Percentiles rank a stretch among this genome's conserved stretches.
These are phyloP conservation scores for Sphecodes monilicornis DNA, from an alignment of 2,888 invertebrate genomes.

Conservation along the genomic window DNA sequence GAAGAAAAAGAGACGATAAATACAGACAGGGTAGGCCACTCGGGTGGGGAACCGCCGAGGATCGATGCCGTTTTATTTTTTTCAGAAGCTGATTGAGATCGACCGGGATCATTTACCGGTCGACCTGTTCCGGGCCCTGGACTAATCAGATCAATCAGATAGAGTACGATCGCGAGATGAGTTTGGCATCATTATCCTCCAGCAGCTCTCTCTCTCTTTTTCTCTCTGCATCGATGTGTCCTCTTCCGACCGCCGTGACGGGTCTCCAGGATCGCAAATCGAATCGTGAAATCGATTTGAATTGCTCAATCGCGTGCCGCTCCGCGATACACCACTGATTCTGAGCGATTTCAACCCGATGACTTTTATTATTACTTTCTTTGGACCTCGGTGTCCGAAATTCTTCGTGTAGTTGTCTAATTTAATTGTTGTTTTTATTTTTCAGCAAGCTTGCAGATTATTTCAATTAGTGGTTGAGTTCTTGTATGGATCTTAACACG, in stretches of 20 bases:
- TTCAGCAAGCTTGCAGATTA: no score
- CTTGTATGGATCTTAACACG: no score
- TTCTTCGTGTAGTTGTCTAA: no score
- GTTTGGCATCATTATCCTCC: constrained; percentile 78
- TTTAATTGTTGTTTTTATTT: no score
- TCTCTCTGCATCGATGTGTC: constrained; percentile 50
- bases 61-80: constrained; percentile 77
- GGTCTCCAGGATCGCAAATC: constrained; percentile 80
- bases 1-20: constrained; percentile 52
- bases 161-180: constrained; percentile 78
- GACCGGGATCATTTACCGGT: constrained; percentile 81
- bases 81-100: constrained; percentile 84
- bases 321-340: constrained; percentile 36
- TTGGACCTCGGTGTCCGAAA: background rate
- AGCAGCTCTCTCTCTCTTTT: constrained; percentile 29
- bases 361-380: background rate
- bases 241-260: constrained; percentile 71
- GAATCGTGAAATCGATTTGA: constrained; percentile 79
- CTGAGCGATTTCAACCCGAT: background rate
- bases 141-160: constrained; percentile 84
- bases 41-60: constrained; percentile 12
- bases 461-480: no score
- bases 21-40: background rate
- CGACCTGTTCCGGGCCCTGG: constrained; percentile 75
- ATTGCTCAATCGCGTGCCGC: constrained; percentile 37